phyloP scores from a whole-genome alignment of 2,797 vertebrate genomes.

The Microcaecilia unicolor region DNA sequence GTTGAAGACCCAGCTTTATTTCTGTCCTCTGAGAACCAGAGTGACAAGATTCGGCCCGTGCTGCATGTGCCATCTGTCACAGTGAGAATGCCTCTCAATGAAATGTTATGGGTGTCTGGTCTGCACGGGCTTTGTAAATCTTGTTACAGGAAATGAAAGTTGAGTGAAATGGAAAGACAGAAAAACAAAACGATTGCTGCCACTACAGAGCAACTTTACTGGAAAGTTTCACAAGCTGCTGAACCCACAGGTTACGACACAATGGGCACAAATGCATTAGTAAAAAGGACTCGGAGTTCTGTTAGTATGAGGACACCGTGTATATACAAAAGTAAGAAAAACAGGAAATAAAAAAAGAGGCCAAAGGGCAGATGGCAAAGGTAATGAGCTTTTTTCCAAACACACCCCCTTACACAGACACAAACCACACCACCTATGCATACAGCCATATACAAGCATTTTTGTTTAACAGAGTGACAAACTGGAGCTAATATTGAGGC shows the following conservation, averaged over 20 bases:
- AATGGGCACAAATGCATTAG: too few relatives aligned
- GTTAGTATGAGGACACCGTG: too few relatives aligned
- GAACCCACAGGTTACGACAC: conserved; percentile 15
- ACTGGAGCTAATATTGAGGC: too few relatives aligned
- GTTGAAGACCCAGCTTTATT: neutral
- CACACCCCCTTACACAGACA: too few relatives aligned
- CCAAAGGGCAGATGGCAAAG: too few relatives aligned
- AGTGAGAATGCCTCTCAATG: neutral
- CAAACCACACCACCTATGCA: too few relatives aligned
- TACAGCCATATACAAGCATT: too few relatives aligned
- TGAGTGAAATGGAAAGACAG: neutral
- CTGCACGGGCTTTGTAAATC: neutral
- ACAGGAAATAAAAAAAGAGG: too few relatives aligned
- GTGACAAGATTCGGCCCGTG: neutral
- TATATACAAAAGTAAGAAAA: too few relatives aligned
- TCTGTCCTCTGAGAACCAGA: neutral
- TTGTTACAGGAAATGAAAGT: conserved; percentile 23
- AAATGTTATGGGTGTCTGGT: conserved; percentile 1
- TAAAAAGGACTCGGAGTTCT: too few relatives aligned
- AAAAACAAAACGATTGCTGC: neutral
- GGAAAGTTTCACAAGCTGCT: conserved; percentile 29
- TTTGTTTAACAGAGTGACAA: too few relatives aligned
- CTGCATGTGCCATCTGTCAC: conserved; percentile 18
- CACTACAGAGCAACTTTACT: conserved; percentile 10
- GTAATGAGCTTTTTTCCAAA: too few relatives aligned